These are phyloP conservation scores for Polyploca ridens DNA, from an alignment of 2,888 invertebrate genomes.

Conservation along the genomic window DNA sequence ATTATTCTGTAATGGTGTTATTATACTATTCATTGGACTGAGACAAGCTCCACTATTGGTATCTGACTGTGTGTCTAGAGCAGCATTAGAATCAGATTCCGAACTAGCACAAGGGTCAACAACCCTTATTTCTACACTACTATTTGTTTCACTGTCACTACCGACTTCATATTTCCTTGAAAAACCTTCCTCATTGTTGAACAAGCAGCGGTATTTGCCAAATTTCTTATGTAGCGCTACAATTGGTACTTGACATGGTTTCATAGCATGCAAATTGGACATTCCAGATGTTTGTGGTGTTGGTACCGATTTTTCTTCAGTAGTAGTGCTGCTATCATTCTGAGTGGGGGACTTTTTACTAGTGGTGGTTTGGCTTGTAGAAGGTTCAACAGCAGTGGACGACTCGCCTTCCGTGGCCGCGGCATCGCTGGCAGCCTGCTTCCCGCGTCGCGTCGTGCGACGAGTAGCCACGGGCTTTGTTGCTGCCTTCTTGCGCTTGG, in stretches of 20 bases:
- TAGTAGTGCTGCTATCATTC: conserved; percentile 20
- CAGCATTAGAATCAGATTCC: conserved; percentile 79
- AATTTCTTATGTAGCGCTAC: conserved; percentile 83
- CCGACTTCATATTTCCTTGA: conserved; percentile 71
- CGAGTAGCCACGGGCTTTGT: conserved; percentile 59
- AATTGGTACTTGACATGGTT: conserved; percentile 56
- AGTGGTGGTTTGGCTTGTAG: conserved; percentile 33
- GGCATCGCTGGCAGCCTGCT: conserved; percentile 51
- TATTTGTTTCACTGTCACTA: conserved; percentile 81
- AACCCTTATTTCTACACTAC: conserved; percentile 74
- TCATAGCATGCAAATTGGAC: conserved; percentile 38
- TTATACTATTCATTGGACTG: conserved; percentile 56
- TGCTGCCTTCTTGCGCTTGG: conserved; percentile 74
- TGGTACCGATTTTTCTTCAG: conserved; percentile 22
- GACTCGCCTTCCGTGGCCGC: conserved; percentile 44
- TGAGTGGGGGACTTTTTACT: conserved; percentile 24
- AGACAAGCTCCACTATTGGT: conserved; percentile 59
- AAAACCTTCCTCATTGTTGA: conserved; percentile 69
- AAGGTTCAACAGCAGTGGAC: conserved; percentile 30
- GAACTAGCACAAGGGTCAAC: conserved; percentile 76
- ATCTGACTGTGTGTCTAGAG: conserved; percentile 67
- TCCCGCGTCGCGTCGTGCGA: conserved; percentile 70
- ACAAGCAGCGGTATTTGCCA: conserved; percentile 82
- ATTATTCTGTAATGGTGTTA: conserved; percentile 39
- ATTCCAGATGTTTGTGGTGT: conserved; percentile 44